Evolutionary conservation across 2,888 invertebrate genomes (phyloP).

Genomic region (Lochmaea capreae): DNA sequence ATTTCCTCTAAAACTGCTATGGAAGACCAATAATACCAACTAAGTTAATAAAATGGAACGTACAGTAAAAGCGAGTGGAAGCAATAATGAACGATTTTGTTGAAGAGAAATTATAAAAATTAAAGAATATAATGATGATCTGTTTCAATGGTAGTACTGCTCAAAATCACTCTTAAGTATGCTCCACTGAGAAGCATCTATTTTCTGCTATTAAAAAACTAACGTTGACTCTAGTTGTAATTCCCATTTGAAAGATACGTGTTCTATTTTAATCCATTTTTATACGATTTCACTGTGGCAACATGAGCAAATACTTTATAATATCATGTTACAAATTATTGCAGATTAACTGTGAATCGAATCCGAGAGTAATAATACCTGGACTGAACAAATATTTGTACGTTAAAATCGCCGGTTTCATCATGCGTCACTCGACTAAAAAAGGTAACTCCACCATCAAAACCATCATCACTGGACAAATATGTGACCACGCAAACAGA

Average conservation of each 20-base stretch:
- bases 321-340: slow-evolving; percentile 20
- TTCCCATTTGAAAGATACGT: background rate
- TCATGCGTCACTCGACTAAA: slow-evolving; percentile 64
- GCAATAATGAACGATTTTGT: no score
- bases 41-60: no score
- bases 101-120: no score
- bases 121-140: no score
- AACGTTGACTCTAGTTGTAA: background rate
- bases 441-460: slow-evolving; percentile 70
- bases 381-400: slow-evolving; percentile 81
- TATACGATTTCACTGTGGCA: background rate
- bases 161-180: no score
- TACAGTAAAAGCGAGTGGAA: no score
- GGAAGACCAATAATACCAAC: no score
- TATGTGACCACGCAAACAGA: slow-evolving; percentile 82
- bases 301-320: background rate
- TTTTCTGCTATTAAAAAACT: background rate
- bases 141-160: no score
- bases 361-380: slow-evolving; percentile 85
- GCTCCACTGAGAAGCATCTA: no score
- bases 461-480: slow-evolving; percentile 50
- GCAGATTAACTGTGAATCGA: slow-evolving; percentile 82
- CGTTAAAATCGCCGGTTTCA: slow-evolving; percentile 78
- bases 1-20: no score
- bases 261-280: background rate